Percentiles rank a stretch among this genome's conserved stretches.
Conservation (phyloP, 2,797 vertebrate genomes). For the Serranus cabrilla region DNA sequence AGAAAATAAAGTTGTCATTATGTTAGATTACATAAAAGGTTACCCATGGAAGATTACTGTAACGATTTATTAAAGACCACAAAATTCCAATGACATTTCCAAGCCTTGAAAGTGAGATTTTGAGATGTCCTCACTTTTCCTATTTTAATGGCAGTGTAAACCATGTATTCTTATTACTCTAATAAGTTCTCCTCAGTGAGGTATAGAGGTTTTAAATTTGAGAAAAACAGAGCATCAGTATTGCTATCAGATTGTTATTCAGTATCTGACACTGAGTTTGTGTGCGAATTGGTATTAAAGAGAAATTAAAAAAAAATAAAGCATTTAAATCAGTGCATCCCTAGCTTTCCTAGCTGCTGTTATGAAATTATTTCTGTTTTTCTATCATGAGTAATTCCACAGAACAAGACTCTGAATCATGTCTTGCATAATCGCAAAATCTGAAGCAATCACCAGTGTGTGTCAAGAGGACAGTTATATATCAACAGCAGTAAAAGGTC, state of each 20-base stretch:
- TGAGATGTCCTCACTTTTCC: no score
- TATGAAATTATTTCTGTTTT: not conserved
- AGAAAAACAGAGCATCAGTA: not conserved
- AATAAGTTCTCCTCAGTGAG: not conserved
- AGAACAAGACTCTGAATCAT: constrained; percentile 20
- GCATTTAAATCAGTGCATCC: not conserved
- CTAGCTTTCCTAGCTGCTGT: not conserved
- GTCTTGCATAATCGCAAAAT: constrained; percentile 11
- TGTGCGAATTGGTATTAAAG: not conserved
- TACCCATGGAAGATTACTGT: no score
- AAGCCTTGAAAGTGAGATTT: no score
- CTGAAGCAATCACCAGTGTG: not conserved
- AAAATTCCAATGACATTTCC: no score
- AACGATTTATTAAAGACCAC: no score
- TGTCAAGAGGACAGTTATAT: not conserved
- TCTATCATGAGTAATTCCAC: not conserved
- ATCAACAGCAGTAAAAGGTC: not conserved
- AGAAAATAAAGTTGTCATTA: no score
- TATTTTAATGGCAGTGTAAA: no score
- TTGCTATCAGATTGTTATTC: not conserved
- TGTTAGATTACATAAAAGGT: no score
- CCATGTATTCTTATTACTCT: no score
- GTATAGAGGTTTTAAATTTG: not conserved
- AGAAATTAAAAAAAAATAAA: not conserved
- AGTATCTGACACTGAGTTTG: not conserved